Base-by-base conservation (phyloP, 2,113 vertebrate species). In the Callaeas wilsoni region DNA sequence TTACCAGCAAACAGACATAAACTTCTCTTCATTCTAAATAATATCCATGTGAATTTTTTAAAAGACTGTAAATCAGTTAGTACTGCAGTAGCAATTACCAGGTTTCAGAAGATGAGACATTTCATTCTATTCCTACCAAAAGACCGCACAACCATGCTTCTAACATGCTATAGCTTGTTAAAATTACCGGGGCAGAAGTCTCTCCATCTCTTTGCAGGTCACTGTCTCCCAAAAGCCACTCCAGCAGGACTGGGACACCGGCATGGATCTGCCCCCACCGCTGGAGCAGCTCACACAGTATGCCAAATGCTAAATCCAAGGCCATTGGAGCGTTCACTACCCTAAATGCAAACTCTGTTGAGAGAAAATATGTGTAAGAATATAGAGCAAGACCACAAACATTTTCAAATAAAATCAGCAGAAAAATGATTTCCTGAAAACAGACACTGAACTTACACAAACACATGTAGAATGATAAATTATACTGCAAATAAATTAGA, bases 191-290 rank as follows among this genome's bases (percentile, higher is more conserved):
- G 22, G 81, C 70, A 20, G 73, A n/a, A 32, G 89, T 73, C 86
- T 98, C 97, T 3, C 42, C 23, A 29, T 52, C 91, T 21, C 47
- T 57, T 21, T 93, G n/a, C 18, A 18, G 60, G 21, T 98, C 91
- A 1, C 96, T 86, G 3, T 98, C 98, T 93, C 98, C 99, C 96
- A 99, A 93, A 90, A 99, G 98, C 99, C 99, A 99, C 52, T 98
- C 97, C 25, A 98, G 96, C 78, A 99, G 96, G 69, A 98, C 41
- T 0, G 92, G 95, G 50, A 98, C 73, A 9, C 98, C 98, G 0
- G 96, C 62, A 6, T 10, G 65, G n/a, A 97, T 87, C 90, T 98
- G 94, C 11, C 96, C 95, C 99, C 99, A 99, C 30, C 41, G 74
- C 96, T 94, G 97, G 6, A 99, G 98, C 92, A 98, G 97, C 88